Evolutionary conservation across 2,888 invertebrate species (phyloP).

Genomic region (Ornithoptera priamus): DNA sequence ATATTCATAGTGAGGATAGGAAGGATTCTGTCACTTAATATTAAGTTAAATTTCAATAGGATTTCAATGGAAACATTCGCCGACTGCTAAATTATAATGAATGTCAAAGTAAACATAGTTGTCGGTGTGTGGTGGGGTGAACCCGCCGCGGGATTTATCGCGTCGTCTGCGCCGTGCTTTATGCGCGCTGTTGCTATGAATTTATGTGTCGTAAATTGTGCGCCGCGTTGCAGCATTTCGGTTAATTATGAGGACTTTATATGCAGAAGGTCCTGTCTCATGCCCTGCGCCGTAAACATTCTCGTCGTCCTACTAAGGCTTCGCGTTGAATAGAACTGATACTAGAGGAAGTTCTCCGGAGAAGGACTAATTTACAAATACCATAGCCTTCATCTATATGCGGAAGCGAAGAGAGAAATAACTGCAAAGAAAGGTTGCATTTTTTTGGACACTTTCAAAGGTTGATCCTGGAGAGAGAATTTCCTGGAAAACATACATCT

Average conservation of each 20-base stretch:
- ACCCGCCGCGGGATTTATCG: slow-evolving; percentile 14
- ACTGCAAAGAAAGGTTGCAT: too few relatives aligned
- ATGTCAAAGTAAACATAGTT: neutral
- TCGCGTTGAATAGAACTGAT: neutral
- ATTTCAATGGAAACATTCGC: too few relatives aligned
- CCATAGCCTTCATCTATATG: too few relatives aligned
- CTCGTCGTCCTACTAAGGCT: neutral
- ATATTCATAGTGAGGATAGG: too few relatives aligned
- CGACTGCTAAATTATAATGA: neutral
- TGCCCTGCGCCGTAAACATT: slow-evolving; percentile 1
- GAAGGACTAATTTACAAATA: too few relatives aligned
- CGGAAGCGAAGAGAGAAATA: too few relatives aligned
- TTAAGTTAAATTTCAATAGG: too few relatives aligned
- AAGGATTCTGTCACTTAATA: too few relatives aligned
- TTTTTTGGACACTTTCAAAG: too few relatives aligned
- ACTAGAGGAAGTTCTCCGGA: too few relatives aligned
- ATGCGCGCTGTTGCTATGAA: slow-evolving; percentile 16
- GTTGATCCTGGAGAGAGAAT: too few relatives aligned
- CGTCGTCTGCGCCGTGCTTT: slow-evolving; percentile 14
- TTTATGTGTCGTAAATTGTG: slow-evolving; percentile 26
- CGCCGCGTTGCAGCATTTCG: slow-evolving; percentile 14
- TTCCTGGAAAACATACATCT: too few relatives aligned
- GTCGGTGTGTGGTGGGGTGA: neutral
- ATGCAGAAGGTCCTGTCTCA: slow-evolving; percentile 1
- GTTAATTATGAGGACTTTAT: slow-evolving; percentile 20